Percentiles rank a stretch among this genome's conserved stretches.
These are phyloP conservation scores for Rachycentron canadum DNA, from an alignment of 2,797 vertebrate species.

Conservation along the genomic window DNA sequence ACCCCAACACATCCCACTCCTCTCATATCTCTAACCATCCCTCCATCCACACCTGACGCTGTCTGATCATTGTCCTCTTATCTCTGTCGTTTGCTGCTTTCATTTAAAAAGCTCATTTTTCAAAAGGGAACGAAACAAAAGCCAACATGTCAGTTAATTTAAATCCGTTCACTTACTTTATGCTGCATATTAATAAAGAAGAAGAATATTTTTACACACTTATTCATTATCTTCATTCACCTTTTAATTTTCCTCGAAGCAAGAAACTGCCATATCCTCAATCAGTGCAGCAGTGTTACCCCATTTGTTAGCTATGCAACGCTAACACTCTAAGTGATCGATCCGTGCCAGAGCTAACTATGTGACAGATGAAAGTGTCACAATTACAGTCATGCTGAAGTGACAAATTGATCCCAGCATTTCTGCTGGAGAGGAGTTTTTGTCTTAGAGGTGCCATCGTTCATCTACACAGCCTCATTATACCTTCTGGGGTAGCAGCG, in stretches of 20 bases:
- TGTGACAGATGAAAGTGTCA: constrained; percentile 83
- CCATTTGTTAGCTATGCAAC: constrained; percentile 79
- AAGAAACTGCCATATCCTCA: constrained; percentile 54
- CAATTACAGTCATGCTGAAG: constrained; percentile 76
- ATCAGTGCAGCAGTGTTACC: constrained; percentile 55
- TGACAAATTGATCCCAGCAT: constrained; percentile 76
- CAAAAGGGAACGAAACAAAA: constrained; percentile 52
- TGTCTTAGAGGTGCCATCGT: constrained; percentile 70
- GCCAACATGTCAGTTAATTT: constrained; percentile 51
- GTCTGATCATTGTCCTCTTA: constrained; percentile 47
- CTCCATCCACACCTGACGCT: constrained; percentile 69
- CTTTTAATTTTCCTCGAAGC: constrained; percentile 70
- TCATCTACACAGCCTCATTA: constrained; percentile 77
- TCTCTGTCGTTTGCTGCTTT: constrained; percentile 30
- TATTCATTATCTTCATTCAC: constrained; percentile 66
- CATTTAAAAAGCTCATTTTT: constrained; percentile 47
- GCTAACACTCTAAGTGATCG: constrained; percentile 74
- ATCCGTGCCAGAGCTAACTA: constrained; percentile 79
- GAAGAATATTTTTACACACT: constrained; percentile 30
- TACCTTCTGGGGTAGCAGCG: constrained; percentile 65
- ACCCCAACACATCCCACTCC: constrained; percentile 73
- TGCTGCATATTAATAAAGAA: constrained; percentile 58
- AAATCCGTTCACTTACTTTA: constrained; percentile 54
- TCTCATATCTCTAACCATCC: constrained; percentile 61
- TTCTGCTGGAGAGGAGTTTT: constrained; percentile 72